Evolutionary conservation across 2,797 vertebrate species (phyloP).

Genomic region (Masticophis lateralis): DNA sequence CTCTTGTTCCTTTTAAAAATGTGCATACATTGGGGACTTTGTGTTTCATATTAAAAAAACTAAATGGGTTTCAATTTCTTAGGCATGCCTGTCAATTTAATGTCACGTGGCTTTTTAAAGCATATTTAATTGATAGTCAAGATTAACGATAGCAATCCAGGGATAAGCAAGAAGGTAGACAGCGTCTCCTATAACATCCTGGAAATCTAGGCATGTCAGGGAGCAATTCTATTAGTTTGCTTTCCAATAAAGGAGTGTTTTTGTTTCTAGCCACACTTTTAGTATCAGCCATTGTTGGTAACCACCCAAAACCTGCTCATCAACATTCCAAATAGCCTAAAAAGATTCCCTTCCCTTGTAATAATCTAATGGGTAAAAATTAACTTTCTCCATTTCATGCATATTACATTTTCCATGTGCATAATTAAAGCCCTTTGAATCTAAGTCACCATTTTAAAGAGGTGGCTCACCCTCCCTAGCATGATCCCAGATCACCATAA

Average conservation of each 20-base stretch:
- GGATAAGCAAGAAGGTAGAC: background rate
- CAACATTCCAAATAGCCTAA: background rate
- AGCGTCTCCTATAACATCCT: background rate
- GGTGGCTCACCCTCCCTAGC: background rate
- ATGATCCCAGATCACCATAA: background rate
- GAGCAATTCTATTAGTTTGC: background rate
- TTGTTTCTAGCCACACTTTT: background rate
- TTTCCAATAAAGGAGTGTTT: background rate
- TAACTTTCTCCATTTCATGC: background rate
- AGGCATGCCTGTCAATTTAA: background rate
- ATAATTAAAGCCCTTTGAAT: background rate
- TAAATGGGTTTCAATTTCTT: background rate
- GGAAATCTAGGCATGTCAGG: background rate
- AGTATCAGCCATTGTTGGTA: background rate
- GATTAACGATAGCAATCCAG: background rate
- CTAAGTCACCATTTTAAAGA: constrained; percentile 3
- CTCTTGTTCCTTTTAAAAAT: background rate
- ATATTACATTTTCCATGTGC: background rate
- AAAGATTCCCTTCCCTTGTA: background rate
- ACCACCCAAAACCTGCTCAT: background rate
- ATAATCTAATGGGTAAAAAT: background rate
- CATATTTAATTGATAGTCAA: background rate
- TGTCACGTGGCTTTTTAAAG: background rate
- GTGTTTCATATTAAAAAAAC: background rate
- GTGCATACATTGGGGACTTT: background rate